Evolutionary conservation across 2,888 invertebrate species (phyloP).

Genomic region (Orthosia cruda): DNA sequence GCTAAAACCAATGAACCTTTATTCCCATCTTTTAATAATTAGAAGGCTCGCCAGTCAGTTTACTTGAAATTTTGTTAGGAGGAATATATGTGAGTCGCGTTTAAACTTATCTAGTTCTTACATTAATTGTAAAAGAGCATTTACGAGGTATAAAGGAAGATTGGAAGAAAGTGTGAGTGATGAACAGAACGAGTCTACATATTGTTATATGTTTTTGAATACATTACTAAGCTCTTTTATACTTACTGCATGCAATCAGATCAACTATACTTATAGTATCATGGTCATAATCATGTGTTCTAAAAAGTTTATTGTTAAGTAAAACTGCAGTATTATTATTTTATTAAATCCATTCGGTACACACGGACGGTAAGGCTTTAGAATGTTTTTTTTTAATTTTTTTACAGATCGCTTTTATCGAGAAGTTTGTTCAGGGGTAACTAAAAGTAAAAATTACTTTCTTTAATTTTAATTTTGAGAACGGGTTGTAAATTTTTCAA

Average conservation of each 20-base stretch:
- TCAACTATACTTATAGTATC: slow-evolving; percentile 55
- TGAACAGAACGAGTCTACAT: slow-evolving; percentile 14
- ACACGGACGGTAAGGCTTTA: slow-evolving; percentile 82
- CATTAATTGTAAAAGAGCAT: slow-evolving; percentile 30
- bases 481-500: slow-evolving; percentile 84
- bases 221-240: slow-evolving; percentile 71
- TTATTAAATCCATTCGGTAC: slow-evolving; percentile 53
- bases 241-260: slow-evolving; percentile 50
- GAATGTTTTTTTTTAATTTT: slow-evolving; percentile 63
- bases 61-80: slow-evolving; percentile 6
- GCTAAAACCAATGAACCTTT: slow-evolving; percentile 1
- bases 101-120: slow-evolving; percentile 29
- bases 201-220: slow-evolving; percentile 39
- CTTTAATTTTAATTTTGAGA: slow-evolving; percentile 71
- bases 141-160: slow-evolving; percentile 35
- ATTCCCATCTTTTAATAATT: not conserved
- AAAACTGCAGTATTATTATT: slow-evolving; percentile 54
- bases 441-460: slow-evolving; percentile 60
- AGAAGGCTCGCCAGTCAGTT: slow-evolving; percentile 44
- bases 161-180: slow-evolving; percentile 22
- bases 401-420: slow-evolving; percentile 46
- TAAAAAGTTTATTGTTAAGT: slow-evolving; percentile 55
- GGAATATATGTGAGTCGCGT: slow-evolving; percentile 15
- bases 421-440: slow-evolving; percentile 53
- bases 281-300: slow-evolving; percentile 74